Evolutionary conservation across 2,888 invertebrate species (phyloP).

Genomic region (Dichetophora obliterata): DNA sequence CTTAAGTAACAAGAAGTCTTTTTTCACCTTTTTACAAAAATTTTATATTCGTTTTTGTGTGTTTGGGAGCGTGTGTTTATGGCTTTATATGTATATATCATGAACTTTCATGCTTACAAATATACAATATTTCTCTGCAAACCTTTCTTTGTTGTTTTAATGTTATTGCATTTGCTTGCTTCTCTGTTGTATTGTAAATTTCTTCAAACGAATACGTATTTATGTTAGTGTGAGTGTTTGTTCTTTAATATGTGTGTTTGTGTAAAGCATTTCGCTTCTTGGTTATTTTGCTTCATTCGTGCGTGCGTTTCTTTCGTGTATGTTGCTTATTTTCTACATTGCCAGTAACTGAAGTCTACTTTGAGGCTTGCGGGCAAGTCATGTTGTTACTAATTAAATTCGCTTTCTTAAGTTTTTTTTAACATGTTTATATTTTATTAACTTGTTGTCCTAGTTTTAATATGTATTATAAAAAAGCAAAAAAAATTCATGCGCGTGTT

Average conservation of each 20-base stretch:
- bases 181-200: background rate
- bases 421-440: background rate
- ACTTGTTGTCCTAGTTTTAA: background rate
- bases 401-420: background rate
- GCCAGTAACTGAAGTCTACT: background rate
- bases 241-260: background rate
- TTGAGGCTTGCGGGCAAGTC: slow-evolving; percentile 11
- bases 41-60: background rate
- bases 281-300: slow-evolving; percentile 48
- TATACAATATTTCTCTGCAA: background rate
- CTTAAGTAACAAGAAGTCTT: background rate
- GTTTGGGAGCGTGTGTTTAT: background rate
- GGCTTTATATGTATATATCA: background rate
- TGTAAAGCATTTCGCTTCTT: slow-evolving; percentile 10
- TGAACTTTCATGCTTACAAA: background rate
- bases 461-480: background rate
- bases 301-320: background rate
- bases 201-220: background rate
- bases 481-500: background rate
- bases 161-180: slow-evolving; percentile 1
- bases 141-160: slow-evolving; percentile 12
- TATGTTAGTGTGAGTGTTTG: background rate
- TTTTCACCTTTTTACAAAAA: background rate
- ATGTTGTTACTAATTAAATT: background rate
- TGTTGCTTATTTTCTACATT: background rate